Evolutionary conservation across 2,113 vertebrate species (phyloP).

Genomic region (Psettodes erumei): DNA sequence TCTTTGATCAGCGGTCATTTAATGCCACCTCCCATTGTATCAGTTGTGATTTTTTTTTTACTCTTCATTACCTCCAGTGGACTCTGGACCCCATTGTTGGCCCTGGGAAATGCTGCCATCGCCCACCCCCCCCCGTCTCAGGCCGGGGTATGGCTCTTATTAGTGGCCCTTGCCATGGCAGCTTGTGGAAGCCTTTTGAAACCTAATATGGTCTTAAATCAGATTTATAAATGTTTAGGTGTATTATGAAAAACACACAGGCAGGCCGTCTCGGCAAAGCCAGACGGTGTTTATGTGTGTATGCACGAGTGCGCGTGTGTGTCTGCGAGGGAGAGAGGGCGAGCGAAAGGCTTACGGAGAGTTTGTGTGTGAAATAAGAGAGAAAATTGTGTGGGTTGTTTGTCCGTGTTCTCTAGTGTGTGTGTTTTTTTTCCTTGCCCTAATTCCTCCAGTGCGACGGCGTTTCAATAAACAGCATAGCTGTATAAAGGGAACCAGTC

Average conservation of each 20-base stretch:
- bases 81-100: constrained; percentile 23
- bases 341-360: constrained; percentile 35
- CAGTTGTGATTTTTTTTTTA: constrained; percentile 30
- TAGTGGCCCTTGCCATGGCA: constrained; percentile 74
- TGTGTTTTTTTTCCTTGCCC: constrained; percentile 50
- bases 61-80: constrained; percentile 35
- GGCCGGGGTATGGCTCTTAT: constrained; percentile 82
- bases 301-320: constrained; percentile 23
- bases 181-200: constrained; percentile 82
- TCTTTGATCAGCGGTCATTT: constrained; percentile 33
- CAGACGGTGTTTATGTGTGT: constrained; percentile 53
- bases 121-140: constrained; percentile 44
- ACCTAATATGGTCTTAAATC: constrained; percentile 86
- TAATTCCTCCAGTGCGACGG: constrained; percentile 76
- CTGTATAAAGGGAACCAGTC: constrained; percentile 58
- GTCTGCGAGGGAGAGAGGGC: constrained; percentile 12
- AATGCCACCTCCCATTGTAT: constrained; percentile 13
- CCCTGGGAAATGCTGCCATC: constrained; percentile 34
- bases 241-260: constrained; percentile 85
- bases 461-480: constrained; percentile 78
- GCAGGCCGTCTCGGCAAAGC: constrained; percentile 43
- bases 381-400: constrained; percentile 69
- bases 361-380: constrained; percentile 61
- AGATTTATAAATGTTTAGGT: constrained; percentile 89
- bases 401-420: constrained; percentile 49